Evolutionary conservation across 2,888 invertebrate genomes (phyloP).

Genomic region (Cyclophora albipunctata): DNA sequence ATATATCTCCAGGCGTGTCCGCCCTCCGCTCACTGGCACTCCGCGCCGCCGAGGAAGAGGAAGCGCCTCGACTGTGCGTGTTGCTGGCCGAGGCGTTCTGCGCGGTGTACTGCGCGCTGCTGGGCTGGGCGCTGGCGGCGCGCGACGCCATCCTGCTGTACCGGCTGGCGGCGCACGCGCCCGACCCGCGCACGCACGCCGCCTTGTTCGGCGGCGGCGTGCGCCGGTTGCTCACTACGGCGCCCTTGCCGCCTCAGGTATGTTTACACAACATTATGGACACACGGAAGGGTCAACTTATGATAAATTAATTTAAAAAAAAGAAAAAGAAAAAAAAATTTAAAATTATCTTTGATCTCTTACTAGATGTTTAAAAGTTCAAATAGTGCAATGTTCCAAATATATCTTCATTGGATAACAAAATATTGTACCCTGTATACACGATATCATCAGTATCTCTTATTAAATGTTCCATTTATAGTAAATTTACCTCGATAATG

Average conservation of each 20-base stretch:
- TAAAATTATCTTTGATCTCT: too few species aligned
- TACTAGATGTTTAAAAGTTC: too few species aligned
- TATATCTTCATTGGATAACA: too few species aligned
- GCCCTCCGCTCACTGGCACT: conserved; percentile 92
- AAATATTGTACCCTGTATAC: too few species aligned
- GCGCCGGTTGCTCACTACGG: conserved; percentile 87
- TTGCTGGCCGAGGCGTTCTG: conserved; percentile 95
- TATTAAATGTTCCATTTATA: too few species aligned
- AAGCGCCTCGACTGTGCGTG: conserved; percentile 92
- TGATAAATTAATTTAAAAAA: too few species aligned
- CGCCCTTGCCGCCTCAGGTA: conserved; percentile 73
- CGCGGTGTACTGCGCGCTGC: conserved; percentile 92
- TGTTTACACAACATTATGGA: conserved; percentile 11
- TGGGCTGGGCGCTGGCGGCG: conserved; percentile 94
- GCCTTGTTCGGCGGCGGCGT: conserved; percentile 93
- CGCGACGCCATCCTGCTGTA: conserved; percentile 95
- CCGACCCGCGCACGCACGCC: conserved; percentile 86
- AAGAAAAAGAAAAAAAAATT: too few species aligned
- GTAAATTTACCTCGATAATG: too few species aligned
- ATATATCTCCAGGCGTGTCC: conserved; percentile 80
- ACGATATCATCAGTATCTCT: too few species aligned
- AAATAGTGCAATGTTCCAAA: too few species aligned
- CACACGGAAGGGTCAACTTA: neutral
- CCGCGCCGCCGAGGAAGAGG: conserved; percentile 94
- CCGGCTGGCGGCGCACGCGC: conserved; percentile 88